Percentiles rank a stretch among this genome's conserved stretches.
Evolutionary conservation across 2,888 invertebrate genomes (phyloP).

Genomic region (Blera fallax): DNA sequence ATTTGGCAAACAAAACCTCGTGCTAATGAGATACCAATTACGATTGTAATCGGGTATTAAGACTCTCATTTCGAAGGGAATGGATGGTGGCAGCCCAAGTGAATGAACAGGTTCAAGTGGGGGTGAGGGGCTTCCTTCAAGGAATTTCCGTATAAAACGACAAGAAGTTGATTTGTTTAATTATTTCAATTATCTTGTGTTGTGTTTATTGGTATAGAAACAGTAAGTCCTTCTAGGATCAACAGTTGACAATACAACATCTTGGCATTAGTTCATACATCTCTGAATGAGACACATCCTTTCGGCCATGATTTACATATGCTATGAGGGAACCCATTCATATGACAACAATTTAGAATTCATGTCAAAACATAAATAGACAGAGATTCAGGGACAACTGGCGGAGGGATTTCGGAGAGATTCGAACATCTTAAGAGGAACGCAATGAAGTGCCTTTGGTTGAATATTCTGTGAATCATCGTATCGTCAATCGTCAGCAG

Average conservation of each 20-base stretch:
- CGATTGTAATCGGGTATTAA: constrained; percentile 69
- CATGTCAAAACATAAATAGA: constrained; percentile 49
- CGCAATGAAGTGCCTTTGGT: constrained; percentile 16
- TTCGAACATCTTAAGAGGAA: constrained; percentile 28
- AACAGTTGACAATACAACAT: constrained; percentile 48
- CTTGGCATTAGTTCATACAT: constrained; percentile 14
- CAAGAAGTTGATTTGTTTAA: constrained; percentile 40
- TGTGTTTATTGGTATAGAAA: constrained; percentile 15
- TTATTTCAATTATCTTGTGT: constrained; percentile 43
- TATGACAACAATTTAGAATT: constrained; percentile 57
- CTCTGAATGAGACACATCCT: constrained; percentile 35
- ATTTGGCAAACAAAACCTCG: constrained; percentile 61
- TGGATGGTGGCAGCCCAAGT: neutral
- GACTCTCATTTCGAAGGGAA: constrained; percentile 29
- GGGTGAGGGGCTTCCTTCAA: neutral
- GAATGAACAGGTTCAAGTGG: neutral
- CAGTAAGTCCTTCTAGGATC: constrained; percentile 24
- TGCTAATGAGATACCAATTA: constrained; percentile 72
- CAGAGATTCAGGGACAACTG: neutral
- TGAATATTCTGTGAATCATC: constrained; percentile 15
- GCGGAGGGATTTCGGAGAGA: neutral
- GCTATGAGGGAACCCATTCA: constrained; percentile 16
- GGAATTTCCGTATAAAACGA: neutral
- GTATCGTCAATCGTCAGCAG: constrained; percentile 22
- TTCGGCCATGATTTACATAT: constrained; percentile 17